These are phyloP conservation scores for Zoroaster sp. DNA, from an alignment of 53 echinoderm and acorn worm genomes.

Conservation along the genomic window DNA sequence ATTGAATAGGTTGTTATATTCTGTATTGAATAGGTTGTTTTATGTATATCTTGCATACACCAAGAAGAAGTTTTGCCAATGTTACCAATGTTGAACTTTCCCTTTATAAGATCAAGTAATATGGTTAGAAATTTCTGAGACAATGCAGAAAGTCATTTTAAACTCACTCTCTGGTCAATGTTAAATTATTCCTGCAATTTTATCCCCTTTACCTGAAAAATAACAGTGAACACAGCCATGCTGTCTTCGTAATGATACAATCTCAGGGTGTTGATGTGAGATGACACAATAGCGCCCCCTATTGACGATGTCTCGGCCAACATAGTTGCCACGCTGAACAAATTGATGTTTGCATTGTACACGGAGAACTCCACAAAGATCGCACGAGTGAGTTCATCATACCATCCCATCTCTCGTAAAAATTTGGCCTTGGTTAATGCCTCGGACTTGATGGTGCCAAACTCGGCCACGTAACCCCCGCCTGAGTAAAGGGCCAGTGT, in stretches of 20 bases:
- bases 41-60: too few species aligned
- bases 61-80: too few species aligned
- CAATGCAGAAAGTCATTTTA: too few species aligned
- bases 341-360: slow-evolving; percentile 76
- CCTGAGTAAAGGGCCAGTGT: slow-evolving; percentile 63
- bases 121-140: too few species aligned
- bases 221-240: slow-evolving; percentile 37
- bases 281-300: slow-evolving; percentile 60
- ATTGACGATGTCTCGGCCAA: slow-evolving; percentile 60
- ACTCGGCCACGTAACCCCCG: slow-evolving; percentile 74
- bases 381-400: slow-evolving; percentile 69
- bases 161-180: too few species aligned
- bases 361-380: slow-evolving; percentile 80
- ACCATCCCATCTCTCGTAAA: slow-evolving; percentile 64
- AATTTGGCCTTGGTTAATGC: slow-evolving; percentile 49
- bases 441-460: slow-evolving; percentile 45
- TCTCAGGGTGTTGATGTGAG: slow-evolving; percentile 62
- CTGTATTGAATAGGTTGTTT: too few species aligned
- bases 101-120: too few species aligned
- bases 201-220: slow-evolving; percentile 61
- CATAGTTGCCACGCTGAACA: slow-evolving; percentile 75
- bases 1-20: too few species aligned
- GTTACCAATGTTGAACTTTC: too few species aligned
- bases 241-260: slow-evolving; percentile 71
- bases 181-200: too few species aligned